phyloP scores from a whole-genome alignment of 2,888 invertebrate genomes.

The Tinea semifulvella region DNA sequence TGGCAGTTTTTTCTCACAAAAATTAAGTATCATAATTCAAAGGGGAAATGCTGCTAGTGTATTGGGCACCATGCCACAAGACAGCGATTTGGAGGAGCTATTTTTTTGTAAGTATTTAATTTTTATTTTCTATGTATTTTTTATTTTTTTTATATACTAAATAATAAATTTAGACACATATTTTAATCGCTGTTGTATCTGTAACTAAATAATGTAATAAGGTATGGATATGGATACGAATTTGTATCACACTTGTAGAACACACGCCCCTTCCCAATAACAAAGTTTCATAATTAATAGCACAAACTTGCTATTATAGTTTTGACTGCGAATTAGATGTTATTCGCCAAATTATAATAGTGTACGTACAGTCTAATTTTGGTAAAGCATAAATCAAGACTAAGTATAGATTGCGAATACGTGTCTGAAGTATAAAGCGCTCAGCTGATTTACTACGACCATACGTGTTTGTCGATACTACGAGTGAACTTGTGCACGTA shows the following conservation, averaged over 20 bases:
- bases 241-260: slow-evolving; percentile 15
- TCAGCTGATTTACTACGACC: slow-evolving; percentile 11
- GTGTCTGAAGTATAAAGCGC: slow-evolving; percentile 14
- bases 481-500: too few relatives aligned
- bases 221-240: too few relatives aligned
- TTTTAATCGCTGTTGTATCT: not conserved
- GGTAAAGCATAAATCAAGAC: slow-evolving; percentile 18
- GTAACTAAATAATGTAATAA: not conserved
- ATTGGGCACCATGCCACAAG: too few relatives aligned
- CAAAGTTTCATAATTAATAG: slow-evolving; percentile 48
- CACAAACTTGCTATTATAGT: slow-evolving; percentile 28
- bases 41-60: too few relatives aligned
- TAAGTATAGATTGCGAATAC: slow-evolving; percentile 18
- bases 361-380: slow-evolving; percentile 18
- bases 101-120: too few relatives aligned
- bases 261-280: slow-evolving; percentile 17
- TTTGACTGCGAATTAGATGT: slow-evolving; percentile 37
- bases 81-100: too few relatives aligned
- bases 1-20: too few relatives aligned
- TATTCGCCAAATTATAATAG: slow-evolving; percentile 15
- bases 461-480: slow-evolving; percentile 13
- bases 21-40: too few relatives aligned
- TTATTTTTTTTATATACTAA: too few relatives aligned
- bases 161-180: too few relatives aligned
- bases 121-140: too few relatives aligned